These are phyloP conservation scores for Metalampra italica DNA, from an alignment of 2,888 invertebrate genomes.

Conservation along the genomic window DNA sequence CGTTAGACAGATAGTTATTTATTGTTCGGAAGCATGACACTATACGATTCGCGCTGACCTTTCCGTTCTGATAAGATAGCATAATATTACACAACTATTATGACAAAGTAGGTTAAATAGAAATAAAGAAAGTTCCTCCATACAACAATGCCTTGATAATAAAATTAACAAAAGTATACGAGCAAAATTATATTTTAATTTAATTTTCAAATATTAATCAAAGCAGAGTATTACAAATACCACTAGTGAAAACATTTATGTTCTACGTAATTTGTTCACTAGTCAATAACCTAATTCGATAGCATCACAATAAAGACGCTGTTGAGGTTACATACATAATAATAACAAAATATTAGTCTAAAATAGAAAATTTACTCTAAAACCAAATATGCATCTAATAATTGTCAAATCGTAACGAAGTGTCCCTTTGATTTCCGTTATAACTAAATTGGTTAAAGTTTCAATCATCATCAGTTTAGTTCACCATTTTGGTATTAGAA, in stretches of 20 bases:
- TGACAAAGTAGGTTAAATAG: conserved; percentile 27
- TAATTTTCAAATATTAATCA: too few relatives aligned
- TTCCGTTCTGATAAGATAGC: conserved; percentile 69
- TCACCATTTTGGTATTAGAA: too few relatives aligned
- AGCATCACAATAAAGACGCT: conserved; percentile 21
- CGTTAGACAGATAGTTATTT: conserved; percentile 23
- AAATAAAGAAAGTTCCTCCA: conserved; percentile 32
- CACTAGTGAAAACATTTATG: too few relatives aligned
- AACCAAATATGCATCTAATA: conserved; percentile 33
- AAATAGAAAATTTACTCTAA: conserved; percentile 51
- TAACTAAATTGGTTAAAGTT: conserved; percentile 1
- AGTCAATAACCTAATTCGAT: conserved; percentile 10
- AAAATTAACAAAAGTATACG: background rate
- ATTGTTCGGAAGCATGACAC: conserved; percentile 58
- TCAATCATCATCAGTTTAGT: conserved; percentile 1
- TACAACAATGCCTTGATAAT: background rate
- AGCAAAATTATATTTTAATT: too few relatives aligned
- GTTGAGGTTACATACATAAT: conserved; percentile 23
- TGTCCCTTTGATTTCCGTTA: background rate
- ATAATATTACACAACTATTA: conserved; percentile 45
- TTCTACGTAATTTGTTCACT: too few relatives aligned
- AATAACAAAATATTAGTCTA: conserved; percentile 40
- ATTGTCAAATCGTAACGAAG: conserved; percentile 1
- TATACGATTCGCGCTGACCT: conserved; percentile 57
- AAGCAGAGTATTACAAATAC: too few relatives aligned